These are phyloP conservation scores for Chionomys nivalis DNA, from an alignment of 2,113 vertebrate species.

Conservation along the genomic window DNA sequence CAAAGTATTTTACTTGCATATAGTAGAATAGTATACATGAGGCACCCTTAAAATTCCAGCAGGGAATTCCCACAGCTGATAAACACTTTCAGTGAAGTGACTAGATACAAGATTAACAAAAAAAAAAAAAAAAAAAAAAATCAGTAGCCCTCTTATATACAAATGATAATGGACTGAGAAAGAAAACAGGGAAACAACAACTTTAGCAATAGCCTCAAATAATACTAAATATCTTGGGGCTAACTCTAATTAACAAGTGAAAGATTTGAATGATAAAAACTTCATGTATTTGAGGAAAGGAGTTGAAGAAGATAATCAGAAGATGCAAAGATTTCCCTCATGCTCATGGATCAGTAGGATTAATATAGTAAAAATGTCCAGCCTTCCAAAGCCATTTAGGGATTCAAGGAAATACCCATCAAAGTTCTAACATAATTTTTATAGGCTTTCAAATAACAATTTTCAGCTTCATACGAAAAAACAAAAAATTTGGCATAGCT, in stretches of 20 bases:
- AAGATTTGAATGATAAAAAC: too few relatives aligned
- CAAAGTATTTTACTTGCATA: neutral
- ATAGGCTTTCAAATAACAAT: neutral
- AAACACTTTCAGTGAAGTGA: too few relatives aligned
- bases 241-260: too few relatives aligned
- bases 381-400: too few relatives aligned
- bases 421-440: neutral
- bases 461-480: neutral
- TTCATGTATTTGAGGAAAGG: neutral
- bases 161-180: too few relatives aligned
- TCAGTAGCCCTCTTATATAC: too few relatives aligned
- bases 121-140: too few relatives aligned
- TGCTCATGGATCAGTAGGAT: neutral
- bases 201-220: too few relatives aligned
- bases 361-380: neutral
- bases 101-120: too few relatives aligned
- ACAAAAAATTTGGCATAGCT: neutral
- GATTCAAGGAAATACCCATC: neutral
- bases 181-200: too few relatives aligned
- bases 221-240: too few relatives aligned
- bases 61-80: neutral
- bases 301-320: neutral
- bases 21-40: neutral
- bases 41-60: neutral
- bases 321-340: neutral